Conservation (phyloP, 1,140 invertebrate species). For the Drosophila rhopaloa region DNA sequence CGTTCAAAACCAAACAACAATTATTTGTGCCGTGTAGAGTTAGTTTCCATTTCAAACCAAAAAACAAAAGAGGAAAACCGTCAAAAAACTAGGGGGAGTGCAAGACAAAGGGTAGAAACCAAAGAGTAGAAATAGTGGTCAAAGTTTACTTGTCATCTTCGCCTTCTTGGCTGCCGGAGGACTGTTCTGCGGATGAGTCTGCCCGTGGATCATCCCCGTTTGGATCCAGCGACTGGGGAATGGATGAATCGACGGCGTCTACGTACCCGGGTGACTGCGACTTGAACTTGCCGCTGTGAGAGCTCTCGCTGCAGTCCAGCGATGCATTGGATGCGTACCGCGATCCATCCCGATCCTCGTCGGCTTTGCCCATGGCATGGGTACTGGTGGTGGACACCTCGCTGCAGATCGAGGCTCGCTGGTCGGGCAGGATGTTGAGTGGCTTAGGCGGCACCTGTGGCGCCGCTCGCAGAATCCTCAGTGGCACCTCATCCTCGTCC, state of each 20-base stretch:
- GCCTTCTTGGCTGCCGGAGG: slow-evolving; percentile 29
- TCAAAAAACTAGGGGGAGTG: slow-evolving; percentile 8
- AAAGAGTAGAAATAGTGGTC: slow-evolving; percentile 16
- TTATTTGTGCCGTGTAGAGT: neutral
- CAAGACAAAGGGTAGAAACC: slow-evolving; percentile 3
- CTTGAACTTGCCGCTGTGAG: slow-evolving; percentile 75
- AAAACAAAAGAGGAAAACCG: neutral
- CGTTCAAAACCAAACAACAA: too few relatives aligned
- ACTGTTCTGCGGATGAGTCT: slow-evolving; percentile 37
- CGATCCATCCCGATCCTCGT: slow-evolving; percentile 22
- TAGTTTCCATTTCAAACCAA: neutral
- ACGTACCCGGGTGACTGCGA: slow-evolving; percentile 83
- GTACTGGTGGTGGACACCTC: slow-evolving; percentile 74
- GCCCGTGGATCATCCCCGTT: slow-evolving; percentile 19
- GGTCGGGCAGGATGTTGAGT: slow-evolving; percentile 40
- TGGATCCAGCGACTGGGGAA: slow-evolving; percentile 13
- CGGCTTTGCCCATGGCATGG: neutral
- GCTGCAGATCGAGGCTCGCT: slow-evolving; percentile 68
- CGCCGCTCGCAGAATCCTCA: slow-evolving; percentile 34
- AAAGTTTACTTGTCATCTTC: slow-evolving; percentile 71
- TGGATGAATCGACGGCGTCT: slow-evolving; percentile 32
- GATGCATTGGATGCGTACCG: slow-evolving; percentile 67
- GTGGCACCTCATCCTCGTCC: slow-evolving; percentile 1
- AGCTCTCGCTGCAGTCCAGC: slow-evolving; percentile 64
- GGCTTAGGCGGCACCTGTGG: slow-evolving; percentile 61